Base-by-base conservation (phyloP, 2,797 vertebrate species). In the Parotocinclus haroldoi region DNA sequence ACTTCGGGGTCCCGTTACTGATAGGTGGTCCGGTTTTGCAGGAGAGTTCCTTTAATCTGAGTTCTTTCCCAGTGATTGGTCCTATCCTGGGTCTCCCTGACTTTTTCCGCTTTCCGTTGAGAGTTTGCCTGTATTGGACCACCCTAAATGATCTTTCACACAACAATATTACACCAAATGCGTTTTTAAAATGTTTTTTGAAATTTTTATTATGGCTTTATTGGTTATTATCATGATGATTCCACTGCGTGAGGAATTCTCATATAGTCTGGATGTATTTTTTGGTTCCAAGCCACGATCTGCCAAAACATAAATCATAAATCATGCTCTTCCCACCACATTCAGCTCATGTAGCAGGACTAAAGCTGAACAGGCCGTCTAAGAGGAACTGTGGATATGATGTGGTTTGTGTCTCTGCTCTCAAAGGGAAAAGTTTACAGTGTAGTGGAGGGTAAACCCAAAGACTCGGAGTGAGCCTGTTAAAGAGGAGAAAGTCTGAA, bases 391-490 rank as follows among this genome's bases (percentile, higher is more conserved):
- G 54, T 72, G 62, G 36, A 72, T 82, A 60, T 84, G 75, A 87
- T 87, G 82, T 87, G 83, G 84, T 84, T 74, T 76, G 78, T 79
- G 80, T 77, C 78, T 54, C 18, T 27, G 16, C 63, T 63, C 60
- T 70, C 50, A 5, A 76, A 76, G 69, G 81, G 76, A 84, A 85
- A 87, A 85, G 78, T 69, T 69, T 74, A 73, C 79, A 78, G 72
- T 66, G 37, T 68, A 72, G 75, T 40, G 18, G 71, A 78, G 81
- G 80, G 74, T 78, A 80, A 83, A 85, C 83, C 81, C 78, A 77
- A 78, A 87, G 85, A 82, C 83, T 80, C 87, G 87, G 78, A 80
- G 71, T 69, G 11, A 54, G 80, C 49, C 78, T 78, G 79, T 84
- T 85, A 78, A 87, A 84, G 85, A 84, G 68, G 79, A 75, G 70